Conservation (phyloP, 1,140 invertebrate genomes). For the Tetramorium parvispinum region DNA sequence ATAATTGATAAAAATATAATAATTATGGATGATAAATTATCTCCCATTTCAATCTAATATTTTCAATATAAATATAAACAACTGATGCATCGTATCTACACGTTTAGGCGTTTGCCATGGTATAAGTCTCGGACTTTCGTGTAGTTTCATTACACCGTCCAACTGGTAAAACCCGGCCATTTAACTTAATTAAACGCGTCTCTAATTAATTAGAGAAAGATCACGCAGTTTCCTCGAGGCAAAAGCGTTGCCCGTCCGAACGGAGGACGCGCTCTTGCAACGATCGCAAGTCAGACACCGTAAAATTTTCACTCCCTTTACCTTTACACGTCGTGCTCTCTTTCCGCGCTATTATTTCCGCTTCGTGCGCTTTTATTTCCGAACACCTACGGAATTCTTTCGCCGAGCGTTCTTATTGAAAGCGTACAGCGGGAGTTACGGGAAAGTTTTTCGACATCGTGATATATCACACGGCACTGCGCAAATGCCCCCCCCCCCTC, state of each 20-base stretch:
- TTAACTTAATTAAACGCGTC: slow-evolving; percentile 74
- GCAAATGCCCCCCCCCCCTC: not conserved
- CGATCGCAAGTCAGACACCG: slow-evolving; percentile 50
- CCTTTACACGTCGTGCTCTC: not conserved
- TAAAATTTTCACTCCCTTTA: slow-evolving; percentile 64
- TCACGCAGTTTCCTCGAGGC: slow-evolving; percentile 49
- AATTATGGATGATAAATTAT: not conserved
- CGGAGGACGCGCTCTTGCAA: slow-evolving; percentile 13
- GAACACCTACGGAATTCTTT: slow-evolving; percentile 59
- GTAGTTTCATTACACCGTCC: slow-evolving; percentile 34
- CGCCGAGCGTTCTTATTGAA: slow-evolving; percentile 55
- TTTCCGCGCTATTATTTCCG: slow-evolving; percentile 36
- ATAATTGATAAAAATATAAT: not conserved
- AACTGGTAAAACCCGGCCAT: slow-evolving; percentile 61
- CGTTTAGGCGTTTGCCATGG: slow-evolving; percentile 11
- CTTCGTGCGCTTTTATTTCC: slow-evolving; percentile 54
- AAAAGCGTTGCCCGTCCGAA: slow-evolving; percentile 15
- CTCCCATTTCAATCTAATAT: not conserved
- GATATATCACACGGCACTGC: slow-evolving; percentile 38
- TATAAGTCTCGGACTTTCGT: not conserved
- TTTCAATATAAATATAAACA: slow-evolving; percentile 33
- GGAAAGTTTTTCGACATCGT: slow-evolving; percentile 54
- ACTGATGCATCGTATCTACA: not conserved
- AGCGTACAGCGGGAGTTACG: slow-evolving; percentile 43
- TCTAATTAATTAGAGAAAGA: slow-evolving; percentile 74